A percentile compares a stretch with the other conserved stretches of the same genome.
phyloP scores from a whole-genome alignment of 2,797 vertebrate species.

The Pristis pectinata region DNA sequence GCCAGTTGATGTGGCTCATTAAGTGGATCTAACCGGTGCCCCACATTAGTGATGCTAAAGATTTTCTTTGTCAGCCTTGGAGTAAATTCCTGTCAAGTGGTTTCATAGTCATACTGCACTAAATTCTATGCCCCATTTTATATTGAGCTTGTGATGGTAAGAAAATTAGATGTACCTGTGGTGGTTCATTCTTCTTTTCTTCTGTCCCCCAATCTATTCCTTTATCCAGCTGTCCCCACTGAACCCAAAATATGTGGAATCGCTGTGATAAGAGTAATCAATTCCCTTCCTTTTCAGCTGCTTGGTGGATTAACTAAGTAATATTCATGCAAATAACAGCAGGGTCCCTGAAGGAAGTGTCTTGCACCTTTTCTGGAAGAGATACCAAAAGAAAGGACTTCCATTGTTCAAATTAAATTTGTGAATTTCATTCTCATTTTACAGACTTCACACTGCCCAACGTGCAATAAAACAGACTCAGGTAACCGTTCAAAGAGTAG shows the following conservation, averaged over 20 bases:
- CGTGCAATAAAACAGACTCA: slow-evolving; percentile 99
- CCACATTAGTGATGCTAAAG: not conserved
- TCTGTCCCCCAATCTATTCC: not conserved
- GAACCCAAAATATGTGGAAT: not conserved
- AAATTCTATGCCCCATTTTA: not conserved
- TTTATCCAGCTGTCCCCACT: not conserved
- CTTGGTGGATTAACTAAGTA: not conserved
- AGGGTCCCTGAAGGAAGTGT: not conserved
- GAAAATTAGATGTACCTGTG: not conserved
- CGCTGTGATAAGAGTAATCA: not conserved
- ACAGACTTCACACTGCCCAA: slow-evolving; percentile 94
- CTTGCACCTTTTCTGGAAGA: not conserved
- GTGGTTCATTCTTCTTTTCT: not conserved
- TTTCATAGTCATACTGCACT: not conserved
- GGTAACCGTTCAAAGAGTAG: slow-evolving; percentile 93
- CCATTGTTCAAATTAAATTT: not conserved
- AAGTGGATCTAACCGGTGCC: not conserved
- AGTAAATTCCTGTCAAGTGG: not conserved
- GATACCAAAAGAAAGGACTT: not conserved
- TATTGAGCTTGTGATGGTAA: not conserved
- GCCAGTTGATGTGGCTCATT: not conserved
- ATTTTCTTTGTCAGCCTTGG: not conserved
- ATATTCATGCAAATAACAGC: not conserved
- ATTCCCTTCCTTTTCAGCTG: not conserved
- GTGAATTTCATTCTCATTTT: slow-evolving; percentile 39